Evolutionary conservation across 2,113 vertebrate genomes (phyloP).

Genomic region (Siniperca knerii): DNA sequence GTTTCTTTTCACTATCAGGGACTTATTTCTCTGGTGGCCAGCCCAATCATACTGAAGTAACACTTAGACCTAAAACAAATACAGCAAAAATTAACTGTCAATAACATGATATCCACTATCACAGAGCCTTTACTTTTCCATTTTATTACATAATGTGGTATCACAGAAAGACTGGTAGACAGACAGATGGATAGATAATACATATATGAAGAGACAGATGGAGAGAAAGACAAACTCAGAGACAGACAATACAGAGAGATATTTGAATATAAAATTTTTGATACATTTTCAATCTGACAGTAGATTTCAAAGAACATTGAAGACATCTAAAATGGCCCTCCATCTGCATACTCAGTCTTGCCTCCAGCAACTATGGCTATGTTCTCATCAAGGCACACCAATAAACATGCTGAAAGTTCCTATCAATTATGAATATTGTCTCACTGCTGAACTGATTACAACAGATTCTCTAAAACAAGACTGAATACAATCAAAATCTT

Average conservation of each 20-base stretch:
- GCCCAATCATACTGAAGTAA: background rate
- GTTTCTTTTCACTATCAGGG: background rate
- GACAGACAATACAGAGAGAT: background rate
- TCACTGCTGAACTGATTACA: conserved; percentile 18
- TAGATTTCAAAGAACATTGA: background rate
- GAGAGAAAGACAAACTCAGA: background rate
- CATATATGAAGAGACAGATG: conserved; percentile 4
- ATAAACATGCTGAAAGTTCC: conserved; percentile 22
- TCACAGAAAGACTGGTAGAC: background rate
- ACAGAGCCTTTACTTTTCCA: background rate
- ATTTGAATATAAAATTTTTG: background rate
- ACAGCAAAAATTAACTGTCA: background rate
- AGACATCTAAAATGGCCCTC: conserved; percentile 13
- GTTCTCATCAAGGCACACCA: conserved; percentile 28
- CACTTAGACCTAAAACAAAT: background rate
- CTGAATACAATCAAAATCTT: background rate
- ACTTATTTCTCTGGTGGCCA: background rate
- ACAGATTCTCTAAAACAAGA: conserved; percentile 19
- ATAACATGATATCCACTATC: conserved; percentile 6
- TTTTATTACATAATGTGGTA: background rate
- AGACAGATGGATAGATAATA: conserved; percentile 29
- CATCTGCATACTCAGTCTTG: background rate
- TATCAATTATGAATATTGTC: conserved; percentile 37
- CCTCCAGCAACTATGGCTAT: conserved; percentile 32
- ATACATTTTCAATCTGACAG: background rate